A percentile compares a stretch with the other conserved stretches of the same genome.
phyloP scores from a whole-genome alignment of 2,113 vertebrate genomes.

The Pica pica region DNA sequence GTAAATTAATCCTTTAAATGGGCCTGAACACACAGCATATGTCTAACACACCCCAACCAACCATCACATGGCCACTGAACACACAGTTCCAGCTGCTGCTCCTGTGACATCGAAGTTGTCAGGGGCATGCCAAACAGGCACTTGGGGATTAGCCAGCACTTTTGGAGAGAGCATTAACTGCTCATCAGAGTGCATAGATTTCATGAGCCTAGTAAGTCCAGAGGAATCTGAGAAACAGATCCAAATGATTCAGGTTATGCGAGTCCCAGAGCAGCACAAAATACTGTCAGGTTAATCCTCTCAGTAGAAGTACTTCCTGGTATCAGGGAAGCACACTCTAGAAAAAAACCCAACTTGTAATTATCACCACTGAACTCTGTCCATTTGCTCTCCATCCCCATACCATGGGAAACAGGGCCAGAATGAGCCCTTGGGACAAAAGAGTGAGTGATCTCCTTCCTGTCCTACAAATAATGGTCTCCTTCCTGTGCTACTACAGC shows the following conservation, averaged over 20 bases:
- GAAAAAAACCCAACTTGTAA: neutral
- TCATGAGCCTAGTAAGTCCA: neutral
- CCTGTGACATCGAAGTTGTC: neutral
- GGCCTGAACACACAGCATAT: neutral
- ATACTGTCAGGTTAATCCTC: neutral
- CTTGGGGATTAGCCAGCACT: neutral
- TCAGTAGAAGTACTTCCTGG: neutral
- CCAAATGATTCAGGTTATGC: fast-evolving
- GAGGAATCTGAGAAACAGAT: neutral
- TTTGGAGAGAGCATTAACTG: neutral
- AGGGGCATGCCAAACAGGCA: neutral
- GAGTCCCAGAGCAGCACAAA: neutral
- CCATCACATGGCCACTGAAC: neutral
- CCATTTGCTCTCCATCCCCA: neutral
- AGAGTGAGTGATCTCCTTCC: neutral
- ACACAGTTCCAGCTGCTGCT: neutral
- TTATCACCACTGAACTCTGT: neutral
- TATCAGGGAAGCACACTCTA: neutral
- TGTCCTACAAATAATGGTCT: neutral
- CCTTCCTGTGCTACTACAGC: neutral
- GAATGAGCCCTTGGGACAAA: neutral
- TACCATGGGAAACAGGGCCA: neutral
- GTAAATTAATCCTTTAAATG: conserved; percentile 2
- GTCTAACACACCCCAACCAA: neutral
- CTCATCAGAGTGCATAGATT: neutral